A percentile compares a stretch with the other conserved stretches of the same genome.
These are phyloP conservation scores for Pseudanteris insignis DNA, from an alignment of 2,888 invertebrate species.

Conservation along the genomic window DNA sequence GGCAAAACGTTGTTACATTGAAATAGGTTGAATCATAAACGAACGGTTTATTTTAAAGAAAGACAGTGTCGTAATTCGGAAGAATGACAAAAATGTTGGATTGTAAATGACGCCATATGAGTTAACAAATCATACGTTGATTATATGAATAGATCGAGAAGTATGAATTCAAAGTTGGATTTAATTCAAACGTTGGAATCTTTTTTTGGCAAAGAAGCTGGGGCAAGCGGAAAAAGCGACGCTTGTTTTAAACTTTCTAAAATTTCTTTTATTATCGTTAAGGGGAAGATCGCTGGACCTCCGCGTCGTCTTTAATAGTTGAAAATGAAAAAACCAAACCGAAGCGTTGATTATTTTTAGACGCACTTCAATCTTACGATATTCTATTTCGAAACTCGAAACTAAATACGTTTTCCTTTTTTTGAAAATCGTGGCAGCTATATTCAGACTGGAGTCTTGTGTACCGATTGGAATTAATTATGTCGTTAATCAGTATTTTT, in stretches of 20 bases:
- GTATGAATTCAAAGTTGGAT: too few species aligned
- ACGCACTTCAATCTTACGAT: conserved; percentile 13
- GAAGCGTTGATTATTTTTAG: conserved; percentile 12
- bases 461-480: neutral
- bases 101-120: conserved; percentile 4
- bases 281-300: too few species aligned
- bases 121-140: too few species aligned
- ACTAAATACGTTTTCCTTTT: conserved; percentile 9
- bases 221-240: too few species aligned
- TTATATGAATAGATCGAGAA: too few species aligned
- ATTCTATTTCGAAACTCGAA: conserved; percentile 20
- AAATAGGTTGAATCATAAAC: conserved; percentile 7
- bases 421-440: conserved; percentile 1
- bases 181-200: too few species aligned
- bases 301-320: too few species aligned
- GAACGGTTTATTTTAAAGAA: conserved; percentile 8
- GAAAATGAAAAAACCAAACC: conserved; percentile 9
- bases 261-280: too few species aligned
- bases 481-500: neutral
- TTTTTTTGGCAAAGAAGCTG: too few species aligned
- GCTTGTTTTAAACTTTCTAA: too few species aligned
- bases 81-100: conserved; percentile 2
- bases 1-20: too few species aligned
- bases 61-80: conserved; percentile 4
- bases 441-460: conserved; percentile 2